Evolutionary conservation across 2,113 vertebrate genomes (phyloP).

Genomic region (Pholis gunnellus): DNA sequence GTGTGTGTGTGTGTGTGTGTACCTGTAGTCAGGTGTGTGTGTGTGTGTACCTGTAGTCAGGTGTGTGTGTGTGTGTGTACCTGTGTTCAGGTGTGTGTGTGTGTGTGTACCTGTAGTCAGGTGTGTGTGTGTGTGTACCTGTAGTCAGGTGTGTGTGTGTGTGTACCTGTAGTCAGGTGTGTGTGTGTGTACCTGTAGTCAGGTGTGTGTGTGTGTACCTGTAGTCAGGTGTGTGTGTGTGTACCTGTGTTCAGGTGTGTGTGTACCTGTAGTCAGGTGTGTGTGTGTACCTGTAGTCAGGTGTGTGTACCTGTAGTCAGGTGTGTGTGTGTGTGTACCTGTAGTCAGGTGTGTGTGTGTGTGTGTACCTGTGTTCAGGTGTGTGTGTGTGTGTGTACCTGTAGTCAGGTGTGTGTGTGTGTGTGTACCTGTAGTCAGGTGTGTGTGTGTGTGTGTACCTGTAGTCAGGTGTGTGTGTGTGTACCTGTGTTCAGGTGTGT

Average conservation of each 20-base stretch:
- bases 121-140: no score
- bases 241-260: background rate
- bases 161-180: no score
- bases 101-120: background rate
- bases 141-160: no score
- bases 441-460: background rate
- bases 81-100: conserved; percentile 1
- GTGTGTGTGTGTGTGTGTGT: background rate
- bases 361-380: background rate
- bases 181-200: no score
- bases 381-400: background rate
- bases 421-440: background rate
- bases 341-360: background rate
- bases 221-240: no score
- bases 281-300: background rate
- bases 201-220: no score
- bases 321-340: conserved; percentile 4
- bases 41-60: background rate
- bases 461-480: conserved; percentile 3
- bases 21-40: background rate
- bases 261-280: background rate
- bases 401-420: background rate
- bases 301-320: background rate
- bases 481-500: conserved; percentile 3
- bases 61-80: background rate